phyloP scores from a whole-genome alignment of 37 sponge, comb jelly and placozoan species.

The Dysidea cf. avara region DNA sequence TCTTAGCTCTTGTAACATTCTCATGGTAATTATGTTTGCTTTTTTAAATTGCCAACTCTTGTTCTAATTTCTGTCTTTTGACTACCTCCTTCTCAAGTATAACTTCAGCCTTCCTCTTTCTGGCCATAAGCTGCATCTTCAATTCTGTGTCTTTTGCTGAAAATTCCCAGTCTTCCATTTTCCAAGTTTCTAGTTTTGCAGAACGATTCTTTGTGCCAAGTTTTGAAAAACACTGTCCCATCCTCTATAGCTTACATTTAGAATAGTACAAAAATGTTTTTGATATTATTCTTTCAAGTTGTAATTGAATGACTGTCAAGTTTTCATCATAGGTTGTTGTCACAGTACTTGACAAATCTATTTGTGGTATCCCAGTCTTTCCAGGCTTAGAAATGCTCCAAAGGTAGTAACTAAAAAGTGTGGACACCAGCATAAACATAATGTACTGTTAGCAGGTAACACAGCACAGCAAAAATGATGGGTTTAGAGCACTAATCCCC shows the following conservation, averaged over 20 bases:
- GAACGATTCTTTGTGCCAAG: neutral
- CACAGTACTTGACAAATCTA: neutral
- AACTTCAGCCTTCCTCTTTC: neutral
- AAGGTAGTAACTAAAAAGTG: neutral
- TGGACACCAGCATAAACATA: neutral
- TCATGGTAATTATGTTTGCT: neutral
- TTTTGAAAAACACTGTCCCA: neutral
- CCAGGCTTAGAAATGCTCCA: constrained; percentile 3
- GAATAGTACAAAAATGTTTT: neutral
- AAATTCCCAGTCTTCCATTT: neutral
- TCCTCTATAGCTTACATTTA: neutral
- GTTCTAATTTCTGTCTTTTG: neutral
- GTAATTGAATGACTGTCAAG: constrained; percentile 4
- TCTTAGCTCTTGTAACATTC: neutral
- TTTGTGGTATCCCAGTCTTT: constrained; percentile 1
- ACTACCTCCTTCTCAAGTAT: neutral
- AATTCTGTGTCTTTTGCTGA: neutral
- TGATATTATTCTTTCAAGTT: neutral
- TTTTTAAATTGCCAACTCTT: neutral
- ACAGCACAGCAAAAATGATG: no score
- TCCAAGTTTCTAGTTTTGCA: neutral
- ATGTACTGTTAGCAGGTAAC: no score
- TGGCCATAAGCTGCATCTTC: neutral
- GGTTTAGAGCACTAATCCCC: no score
- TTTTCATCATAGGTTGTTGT: neutral